These are phyloP conservation scores for Channa striata DNA, from an alignment of 2,797 vertebrate genomes.

Conservation along the genomic window DNA sequence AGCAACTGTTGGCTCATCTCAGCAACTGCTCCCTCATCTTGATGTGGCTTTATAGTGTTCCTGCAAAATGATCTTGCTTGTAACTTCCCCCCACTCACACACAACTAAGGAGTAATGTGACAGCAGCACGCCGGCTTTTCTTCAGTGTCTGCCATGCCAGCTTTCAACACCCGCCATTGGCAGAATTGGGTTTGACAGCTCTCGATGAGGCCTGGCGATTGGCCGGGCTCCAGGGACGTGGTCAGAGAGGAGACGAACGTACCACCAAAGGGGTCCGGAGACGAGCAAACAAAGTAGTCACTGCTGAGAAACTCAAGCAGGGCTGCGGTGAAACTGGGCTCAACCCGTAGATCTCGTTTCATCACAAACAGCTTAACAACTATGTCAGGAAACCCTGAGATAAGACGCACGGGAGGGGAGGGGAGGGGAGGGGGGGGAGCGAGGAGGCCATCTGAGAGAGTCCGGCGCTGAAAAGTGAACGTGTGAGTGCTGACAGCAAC, in stretches of 20 bases:
- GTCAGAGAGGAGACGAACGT: conserved; percentile 62
- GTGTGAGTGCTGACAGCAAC: conserved; percentile 73
- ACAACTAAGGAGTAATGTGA: conserved; percentile 67
- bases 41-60: conserved; percentile 59
- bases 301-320: conserved; percentile 42
- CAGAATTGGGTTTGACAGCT: conserved; percentile 84
- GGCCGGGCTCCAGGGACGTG: conserved; percentile 73
- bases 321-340: conserved; percentile 30
- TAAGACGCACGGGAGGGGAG: conserved; percentile 12
- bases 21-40: conserved; percentile 37
- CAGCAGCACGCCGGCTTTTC: conserved; percentile 63
- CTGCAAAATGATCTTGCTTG: conserved; percentile 53
- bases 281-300: conserved; percentile 50
- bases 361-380: conserved; percentile 50
- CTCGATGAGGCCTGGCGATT: conserved; percentile 75
- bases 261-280: conserved; percentile 53
- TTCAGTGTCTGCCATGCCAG: conserved; percentile 73
- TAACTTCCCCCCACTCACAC: conserved; percentile 12
- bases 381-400: conserved; percentile 51
- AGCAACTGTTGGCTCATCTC: conserved; percentile 6
- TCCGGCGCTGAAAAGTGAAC: conserved; percentile 67
- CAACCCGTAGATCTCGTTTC: conserved; percentile 39
- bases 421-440: conserved; percentile 16
- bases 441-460: conserved; percentile 70
- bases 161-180: conserved; percentile 83